Percentiles rank a stretch among this genome's conserved stretches.
phyloP scores from a whole-genome alignment of 1,140 invertebrate genomes.

The Cepaea nemoralis region DNA sequence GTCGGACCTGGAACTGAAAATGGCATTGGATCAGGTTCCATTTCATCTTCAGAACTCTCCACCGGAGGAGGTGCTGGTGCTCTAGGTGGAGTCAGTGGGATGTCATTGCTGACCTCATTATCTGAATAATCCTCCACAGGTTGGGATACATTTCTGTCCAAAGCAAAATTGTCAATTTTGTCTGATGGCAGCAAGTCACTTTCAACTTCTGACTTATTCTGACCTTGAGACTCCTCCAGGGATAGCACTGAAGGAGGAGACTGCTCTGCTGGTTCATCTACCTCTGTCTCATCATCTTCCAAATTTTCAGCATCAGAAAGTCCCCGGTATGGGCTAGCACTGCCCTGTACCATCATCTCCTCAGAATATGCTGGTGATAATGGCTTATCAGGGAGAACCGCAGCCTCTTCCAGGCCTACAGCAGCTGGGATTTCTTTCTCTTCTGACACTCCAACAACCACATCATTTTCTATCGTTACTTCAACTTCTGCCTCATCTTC shows the following conservation, averaged over 20 bases:
- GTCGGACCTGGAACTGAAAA: slow-evolving; percentile 31
- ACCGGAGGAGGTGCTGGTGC: slow-evolving; percentile 49
- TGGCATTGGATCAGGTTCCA: slow-evolving; percentile 22
- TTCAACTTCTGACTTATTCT: slow-evolving; percentile 17
- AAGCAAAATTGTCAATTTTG: not conserved
- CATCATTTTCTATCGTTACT: slow-evolving; percentile 42
- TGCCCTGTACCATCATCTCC: slow-evolving; percentile 45
- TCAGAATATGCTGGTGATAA: slow-evolving; percentile 36
- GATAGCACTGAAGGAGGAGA: not conserved
- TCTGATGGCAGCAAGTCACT: not conserved
- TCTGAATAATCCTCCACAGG: slow-evolving; percentile 38
- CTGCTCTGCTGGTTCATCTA: slow-evolving; percentile 2
- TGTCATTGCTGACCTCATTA: slow-evolving; percentile 48
- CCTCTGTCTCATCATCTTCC: slow-evolving; percentile 39
- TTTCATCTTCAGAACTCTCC: slow-evolving; percentile 51
- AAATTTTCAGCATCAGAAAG: slow-evolving; percentile 41
- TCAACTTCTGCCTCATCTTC: slow-evolving; percentile 46
- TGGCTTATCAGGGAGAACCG: slow-evolving; percentile 10
- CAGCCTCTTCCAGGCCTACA: not conserved
- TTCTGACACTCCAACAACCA: slow-evolving; percentile 33
- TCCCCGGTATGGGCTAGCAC: slow-evolving; percentile 44
- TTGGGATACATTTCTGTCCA: slow-evolving; percentile 14
- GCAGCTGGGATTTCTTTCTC: slow-evolving; percentile 20
- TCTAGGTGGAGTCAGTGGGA: slow-evolving; percentile 48
- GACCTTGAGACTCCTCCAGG: not conserved